Percentiles rank a stretch among this genome's conserved stretches.
Conservation (phyloP, 2,797 vertebrate species). For the Lacerta bilineata region DNA sequence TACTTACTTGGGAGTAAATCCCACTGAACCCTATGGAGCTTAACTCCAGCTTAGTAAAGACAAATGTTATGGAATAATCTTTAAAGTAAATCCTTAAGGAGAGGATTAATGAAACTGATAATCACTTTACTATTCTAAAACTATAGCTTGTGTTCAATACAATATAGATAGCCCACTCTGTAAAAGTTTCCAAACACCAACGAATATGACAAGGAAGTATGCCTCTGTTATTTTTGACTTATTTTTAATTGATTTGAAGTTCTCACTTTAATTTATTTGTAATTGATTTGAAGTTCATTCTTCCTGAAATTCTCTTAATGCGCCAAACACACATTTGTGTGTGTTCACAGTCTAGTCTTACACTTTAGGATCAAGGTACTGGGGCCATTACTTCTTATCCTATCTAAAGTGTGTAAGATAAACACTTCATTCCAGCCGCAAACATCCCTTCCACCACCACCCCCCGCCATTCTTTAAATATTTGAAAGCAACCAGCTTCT, state of each 20-base stretch:
- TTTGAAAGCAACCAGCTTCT: slow-evolving; percentile 2
- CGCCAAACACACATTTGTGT: not conserved
- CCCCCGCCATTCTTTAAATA: not conserved
- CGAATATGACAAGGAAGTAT: not conserved
- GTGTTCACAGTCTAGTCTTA: not conserved
- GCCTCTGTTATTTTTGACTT: not conserved
- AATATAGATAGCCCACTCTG: not conserved
- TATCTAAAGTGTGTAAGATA: not conserved
- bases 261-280: not conserved
- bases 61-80: not conserved
- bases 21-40: not conserved
- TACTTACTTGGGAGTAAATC: not conserved
- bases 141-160: not conserved
- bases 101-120: not conserved
- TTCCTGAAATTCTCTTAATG: not conserved
- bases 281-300: not conserved
- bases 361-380: slow-evolving; percentile 1
- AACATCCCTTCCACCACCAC: not conserved
- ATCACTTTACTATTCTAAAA: not conserved
- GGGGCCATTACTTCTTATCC: not conserved
- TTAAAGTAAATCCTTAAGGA: not conserved
- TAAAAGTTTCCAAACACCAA: not conserved
- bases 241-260: not conserved
- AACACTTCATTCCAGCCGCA: not conserved
- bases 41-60: not conserved